A percentile compares a stretch with the other conserved stretches of the same genome.
Conservation (phyloP, 2,113 vertebrate species). For the Peromyscus maniculatus region DNA sequence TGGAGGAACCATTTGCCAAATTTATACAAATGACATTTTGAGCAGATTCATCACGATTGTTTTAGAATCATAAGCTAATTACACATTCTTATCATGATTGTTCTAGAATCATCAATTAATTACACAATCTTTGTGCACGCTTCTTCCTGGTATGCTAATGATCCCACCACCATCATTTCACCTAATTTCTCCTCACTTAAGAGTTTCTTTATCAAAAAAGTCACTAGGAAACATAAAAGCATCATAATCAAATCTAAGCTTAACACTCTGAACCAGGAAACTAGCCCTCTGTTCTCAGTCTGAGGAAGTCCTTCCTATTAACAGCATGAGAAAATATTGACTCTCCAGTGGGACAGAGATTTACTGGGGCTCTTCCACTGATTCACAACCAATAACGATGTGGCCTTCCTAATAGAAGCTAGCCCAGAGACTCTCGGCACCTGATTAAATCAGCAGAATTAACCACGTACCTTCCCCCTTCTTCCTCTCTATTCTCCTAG, state of each 20-base stretch:
- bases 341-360: not conserved
- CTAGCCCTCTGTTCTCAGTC: not conserved
- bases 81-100: not conserved
- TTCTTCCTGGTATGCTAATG: not conserved
- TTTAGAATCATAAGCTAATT: constrained; percentile 4
- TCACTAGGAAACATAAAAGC: not conserved
- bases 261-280: not conserved
- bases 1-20: not conserved
- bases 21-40: constrained; percentile 9
- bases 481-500: not conserved
- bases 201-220: not conserved
- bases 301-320: constrained; percentile 29
- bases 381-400: not conserved
- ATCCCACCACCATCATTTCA: constrained; percentile 9
- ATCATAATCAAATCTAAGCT: constrained; percentile 21
- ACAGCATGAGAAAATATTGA: constrained; percentile 7
- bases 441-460: not conserved
- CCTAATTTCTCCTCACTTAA: not conserved
- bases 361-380: not conserved
- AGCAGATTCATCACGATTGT: not conserved
- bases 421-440: not conserved
- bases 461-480: not conserved
- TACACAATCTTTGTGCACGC: not conserved
- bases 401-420: not conserved
- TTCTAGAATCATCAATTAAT: constrained; percentile 8